Conservation (phyloP, 2,888 invertebrate species). For the Halictus quadricinctus region DNA sequence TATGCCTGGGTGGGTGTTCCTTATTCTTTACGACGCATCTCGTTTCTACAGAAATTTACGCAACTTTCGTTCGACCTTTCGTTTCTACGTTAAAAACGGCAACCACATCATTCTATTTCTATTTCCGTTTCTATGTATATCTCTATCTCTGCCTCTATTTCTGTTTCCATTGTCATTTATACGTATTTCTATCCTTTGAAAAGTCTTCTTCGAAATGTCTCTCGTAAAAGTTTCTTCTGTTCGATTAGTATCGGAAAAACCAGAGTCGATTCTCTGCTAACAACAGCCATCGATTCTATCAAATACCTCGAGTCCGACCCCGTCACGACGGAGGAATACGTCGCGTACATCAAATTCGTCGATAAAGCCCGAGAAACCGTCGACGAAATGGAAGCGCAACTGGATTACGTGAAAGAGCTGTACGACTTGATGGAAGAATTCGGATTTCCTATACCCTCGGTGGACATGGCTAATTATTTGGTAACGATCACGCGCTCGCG, state of each 20-base stretch:
- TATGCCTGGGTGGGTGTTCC: constrained; percentile 85
- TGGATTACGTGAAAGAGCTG: constrained; percentile 92
- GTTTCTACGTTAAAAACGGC: too few species aligned
- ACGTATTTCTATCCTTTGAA: too few species aligned
- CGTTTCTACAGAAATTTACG: background rate
- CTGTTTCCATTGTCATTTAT: too few species aligned
- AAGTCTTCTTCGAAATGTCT: too few species aligned
- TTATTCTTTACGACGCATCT: background rate
- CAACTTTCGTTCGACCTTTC: background rate
- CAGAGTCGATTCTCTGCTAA: constrained; percentile 83
- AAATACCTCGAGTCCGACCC: constrained; percentile 85
- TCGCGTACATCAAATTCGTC: constrained; percentile 88
- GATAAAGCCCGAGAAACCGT: constrained; percentile 87
- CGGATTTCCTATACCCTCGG: constrained; percentile 88
- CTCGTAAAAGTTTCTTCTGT: background rate
- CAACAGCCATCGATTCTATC: constrained; percentile 86
- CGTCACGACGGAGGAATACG: constrained; percentile 88
- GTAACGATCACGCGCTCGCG: constrained; percentile 64
- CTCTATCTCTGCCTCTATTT: too few species aligned
- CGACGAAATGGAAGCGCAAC: constrained; percentile 87
- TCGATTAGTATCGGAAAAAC: constrained; percentile 86
- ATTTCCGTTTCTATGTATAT: too few species aligned
- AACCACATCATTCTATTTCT: too few species aligned
- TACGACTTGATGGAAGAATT: constrained; percentile 93
- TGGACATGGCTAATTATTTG: constrained; percentile 87